Percentiles rank a stretch among this genome's conserved stretches.
phyloP scores from a whole-genome alignment of 2,797 vertebrate genomes.

The Pyrrhura leucotis region DNA sequence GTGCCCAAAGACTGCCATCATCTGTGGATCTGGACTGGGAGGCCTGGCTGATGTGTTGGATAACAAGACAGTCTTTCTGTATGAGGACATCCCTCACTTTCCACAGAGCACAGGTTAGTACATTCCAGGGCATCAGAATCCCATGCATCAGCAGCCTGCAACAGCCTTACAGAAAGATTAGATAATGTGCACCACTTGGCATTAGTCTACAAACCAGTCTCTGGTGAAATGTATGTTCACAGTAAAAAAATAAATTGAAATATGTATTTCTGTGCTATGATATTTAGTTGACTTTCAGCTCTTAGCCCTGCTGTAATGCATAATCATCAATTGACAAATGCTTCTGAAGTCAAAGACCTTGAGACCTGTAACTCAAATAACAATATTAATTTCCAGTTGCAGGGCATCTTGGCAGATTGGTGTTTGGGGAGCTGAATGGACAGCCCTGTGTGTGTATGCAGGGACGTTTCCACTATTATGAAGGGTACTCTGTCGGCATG shows the following conservation, averaged over 20 bases:
- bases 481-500: constrained; percentile 79
- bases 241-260: not conserved
- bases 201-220: not conserved
- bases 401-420: constrained; percentile 81
- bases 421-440: constrained; percentile 83
- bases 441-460: constrained; percentile 86
- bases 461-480: constrained; percentile 87
- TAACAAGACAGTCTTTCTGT: constrained; percentile 79
- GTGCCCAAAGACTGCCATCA: constrained; percentile 72
- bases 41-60: constrained; percentile 81
- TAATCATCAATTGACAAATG: not conserved
- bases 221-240: not conserved
- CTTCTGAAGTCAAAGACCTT: not conserved
- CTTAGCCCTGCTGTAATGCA: not conserved
- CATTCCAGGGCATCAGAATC: not conserved
- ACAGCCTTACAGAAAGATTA: not conserved
- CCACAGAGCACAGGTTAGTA: constrained; percentile 83
- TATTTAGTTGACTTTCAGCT: not conserved
- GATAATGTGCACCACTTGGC: fast-evolving
- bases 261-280: fast-evolving
- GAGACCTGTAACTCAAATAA: not conserved
- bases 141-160: not conserved
- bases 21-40: constrained; percentile 85
- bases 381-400: not conserved
- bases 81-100: constrained; percentile 86